phyloP scores from a whole-genome alignment of 2,113 vertebrate species.

The Haplochromis burtoni region DNA sequence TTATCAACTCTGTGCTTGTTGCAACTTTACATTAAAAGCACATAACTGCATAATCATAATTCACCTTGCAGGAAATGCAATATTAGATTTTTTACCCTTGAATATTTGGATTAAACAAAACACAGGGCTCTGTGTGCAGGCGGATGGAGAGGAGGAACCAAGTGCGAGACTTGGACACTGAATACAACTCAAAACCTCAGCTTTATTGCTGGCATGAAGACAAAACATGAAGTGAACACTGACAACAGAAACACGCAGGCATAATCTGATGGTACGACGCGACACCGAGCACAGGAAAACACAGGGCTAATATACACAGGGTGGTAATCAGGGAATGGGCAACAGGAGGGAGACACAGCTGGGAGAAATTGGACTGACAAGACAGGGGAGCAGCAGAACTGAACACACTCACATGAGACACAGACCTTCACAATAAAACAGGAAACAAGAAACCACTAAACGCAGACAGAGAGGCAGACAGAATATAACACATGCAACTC shows the following conservation, averaged over 20 bases:
- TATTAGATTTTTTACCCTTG: not conserved
- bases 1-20: not conserved
- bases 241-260: fast-evolving
- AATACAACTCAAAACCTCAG: not conserved
- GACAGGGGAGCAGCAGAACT: not conserved
- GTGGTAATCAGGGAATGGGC: not conserved
- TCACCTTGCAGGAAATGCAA: not conserved
- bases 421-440: not conserved
- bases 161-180: not conserved
- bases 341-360: not conserved
- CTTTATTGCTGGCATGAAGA: not conserved
- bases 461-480: not conserved
- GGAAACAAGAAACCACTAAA: not conserved
- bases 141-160: not conserved
- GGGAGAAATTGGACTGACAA: not conserved
- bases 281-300: not conserved
- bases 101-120: not conserved
- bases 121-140: not conserved
- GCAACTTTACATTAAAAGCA: not conserved
- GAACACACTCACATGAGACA: not conserved
- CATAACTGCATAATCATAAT: not conserved
- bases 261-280: fast-evolving
- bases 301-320: not conserved
- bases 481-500: not conserved
- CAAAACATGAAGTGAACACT: not conserved